Base-by-base conservation (phyloP, 2,113 vertebrate genomes). In the Steatornis caripensis region DNA sequence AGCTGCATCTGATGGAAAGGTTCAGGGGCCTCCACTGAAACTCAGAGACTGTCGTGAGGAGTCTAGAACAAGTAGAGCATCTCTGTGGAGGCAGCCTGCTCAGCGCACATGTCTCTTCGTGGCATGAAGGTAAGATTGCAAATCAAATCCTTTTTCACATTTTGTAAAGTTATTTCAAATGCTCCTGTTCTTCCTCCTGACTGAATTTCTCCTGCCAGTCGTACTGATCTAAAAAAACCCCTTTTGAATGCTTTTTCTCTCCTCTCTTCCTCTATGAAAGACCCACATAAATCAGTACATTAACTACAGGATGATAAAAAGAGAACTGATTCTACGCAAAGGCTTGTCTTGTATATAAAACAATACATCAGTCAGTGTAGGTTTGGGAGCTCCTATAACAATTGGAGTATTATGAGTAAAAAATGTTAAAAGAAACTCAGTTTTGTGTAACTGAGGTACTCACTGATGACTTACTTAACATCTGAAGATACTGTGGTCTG, bases 121-220 rank as follows among this genome's bases (percentile, higher is more conserved):
- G 29, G 27, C 23, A 20, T 36, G 27, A 85, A 96, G 96, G 96
- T 97, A 93, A 96, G 92, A 65, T 17, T 89, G 29, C 51, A 68
- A 89, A 57, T 75, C 20, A 60, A 78, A 81, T 71, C 5, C 3
- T 48, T 93, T 84, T 68, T 82, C 30, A 37, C 8, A 6, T 79
- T 78, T 78, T 72, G 30, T 37, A 17, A 85, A 83, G 32, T 48
- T 0, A 64, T 32, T 94, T 72, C 20, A 58, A 72, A 39, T 53
- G 46, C 15, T 66, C 34, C 16, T 76, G 0, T 43, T 77, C 13
- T 62, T 79, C 36, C 37, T 78, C 37, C n/a, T 79, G 43, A 57
- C 17, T 69, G 24, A 80, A 19, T 74, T 90, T 72, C n/a, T 91
- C 23, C 64, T 92, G 20, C 10, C 17, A 26, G 27, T 64, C 39